Evolutionary conservation across 2,888 invertebrate species (phyloP).

Genomic region (Eretmocerus hayati): DNA sequence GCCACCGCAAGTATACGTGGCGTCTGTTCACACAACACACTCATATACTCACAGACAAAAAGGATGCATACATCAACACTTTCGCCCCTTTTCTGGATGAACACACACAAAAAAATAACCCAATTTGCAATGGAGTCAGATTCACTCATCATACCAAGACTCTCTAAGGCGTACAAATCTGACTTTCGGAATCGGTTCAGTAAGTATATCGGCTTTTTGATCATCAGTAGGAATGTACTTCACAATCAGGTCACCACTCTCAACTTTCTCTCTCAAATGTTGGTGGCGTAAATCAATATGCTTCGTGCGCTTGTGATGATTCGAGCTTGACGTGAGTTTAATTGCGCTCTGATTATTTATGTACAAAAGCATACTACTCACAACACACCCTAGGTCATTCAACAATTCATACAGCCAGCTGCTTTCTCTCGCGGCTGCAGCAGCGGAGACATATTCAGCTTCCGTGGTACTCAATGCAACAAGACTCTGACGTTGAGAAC

Average conservation of each 20-base stretch:
- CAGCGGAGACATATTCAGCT: conserved; percentile 3
- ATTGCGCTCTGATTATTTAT: conserved; percentile 6
- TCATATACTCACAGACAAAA: too few species aligned
- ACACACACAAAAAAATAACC: too few species aligned
- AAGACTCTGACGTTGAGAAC: background rate
- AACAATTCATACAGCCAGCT: conserved; percentile 3
- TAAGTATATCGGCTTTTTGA: conserved; percentile 7
- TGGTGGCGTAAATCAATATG: conserved; percentile 6
- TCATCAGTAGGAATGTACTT: background rate
- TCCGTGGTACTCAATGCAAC: conserved; percentile 5
- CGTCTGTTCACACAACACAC: too few species aligned
- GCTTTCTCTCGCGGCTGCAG: conserved; percentile 1
- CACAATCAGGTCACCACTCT: background rate
- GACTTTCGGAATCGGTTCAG: too few species aligned
- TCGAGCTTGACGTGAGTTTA: background rate
- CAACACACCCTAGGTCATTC: background rate
- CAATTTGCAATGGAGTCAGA: too few species aligned
- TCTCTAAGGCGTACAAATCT: too few species aligned
- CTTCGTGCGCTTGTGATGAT: conserved; percentile 6
- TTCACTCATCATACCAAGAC: too few species aligned
- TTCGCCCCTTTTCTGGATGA: too few species aligned
- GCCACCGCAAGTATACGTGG: too few species aligned
- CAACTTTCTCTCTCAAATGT: conserved; percentile 1
- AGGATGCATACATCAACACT: too few species aligned
- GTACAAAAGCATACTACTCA: background rate